These are phyloP conservation scores for Paramormyrops kingsleyae DNA, from an alignment of 2,113 vertebrate species.

Conservation along the genomic window DNA sequence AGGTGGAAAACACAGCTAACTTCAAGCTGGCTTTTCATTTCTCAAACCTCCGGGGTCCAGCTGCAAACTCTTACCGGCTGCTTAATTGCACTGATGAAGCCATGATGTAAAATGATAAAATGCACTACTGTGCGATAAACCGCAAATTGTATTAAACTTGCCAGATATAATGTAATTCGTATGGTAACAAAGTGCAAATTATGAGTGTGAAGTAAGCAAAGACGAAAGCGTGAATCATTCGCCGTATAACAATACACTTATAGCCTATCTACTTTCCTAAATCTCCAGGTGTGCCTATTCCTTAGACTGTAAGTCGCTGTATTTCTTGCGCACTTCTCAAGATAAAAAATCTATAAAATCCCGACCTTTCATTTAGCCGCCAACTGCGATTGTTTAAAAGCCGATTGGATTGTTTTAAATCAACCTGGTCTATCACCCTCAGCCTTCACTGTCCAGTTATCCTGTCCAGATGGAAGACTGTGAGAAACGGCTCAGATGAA, in stretches of 20 bases:
- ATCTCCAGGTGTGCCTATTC: not conserved
- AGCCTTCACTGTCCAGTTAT: not conserved
- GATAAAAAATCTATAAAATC: conserved; percentile 14
- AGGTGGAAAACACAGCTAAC: conserved; percentile 26
- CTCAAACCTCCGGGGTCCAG: conserved; percentile 33
- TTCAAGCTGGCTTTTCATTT: conserved; percentile 27
- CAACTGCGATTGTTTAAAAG: conserved; percentile 5
- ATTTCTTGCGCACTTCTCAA: not conserved
- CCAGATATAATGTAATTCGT: not conserved
- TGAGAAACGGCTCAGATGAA: conserved; percentile 7
- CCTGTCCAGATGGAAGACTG: not conserved
- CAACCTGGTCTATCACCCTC: conserved; percentile 2
- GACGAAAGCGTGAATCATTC: not conserved
- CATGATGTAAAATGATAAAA: conserved; percentile 16
- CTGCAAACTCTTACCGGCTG: conserved; percentile 29
- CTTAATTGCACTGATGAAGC: not conserved
- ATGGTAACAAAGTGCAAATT: not conserved
- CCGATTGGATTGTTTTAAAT: not conserved
- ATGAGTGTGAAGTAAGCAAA: not conserved
- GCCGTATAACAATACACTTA: not conserved
- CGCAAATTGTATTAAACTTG: not conserved
- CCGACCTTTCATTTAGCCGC: conserved; percentile 1
- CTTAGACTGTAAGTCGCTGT: not conserved
- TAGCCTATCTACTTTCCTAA: not conserved
- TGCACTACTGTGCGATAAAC: not conserved